Percentiles rank a stretch among this genome's conserved stretches.
phyloP scores from a whole-genome alignment of 2,797 vertebrate species.

The Melanogrammus aeglefinus region DNA sequence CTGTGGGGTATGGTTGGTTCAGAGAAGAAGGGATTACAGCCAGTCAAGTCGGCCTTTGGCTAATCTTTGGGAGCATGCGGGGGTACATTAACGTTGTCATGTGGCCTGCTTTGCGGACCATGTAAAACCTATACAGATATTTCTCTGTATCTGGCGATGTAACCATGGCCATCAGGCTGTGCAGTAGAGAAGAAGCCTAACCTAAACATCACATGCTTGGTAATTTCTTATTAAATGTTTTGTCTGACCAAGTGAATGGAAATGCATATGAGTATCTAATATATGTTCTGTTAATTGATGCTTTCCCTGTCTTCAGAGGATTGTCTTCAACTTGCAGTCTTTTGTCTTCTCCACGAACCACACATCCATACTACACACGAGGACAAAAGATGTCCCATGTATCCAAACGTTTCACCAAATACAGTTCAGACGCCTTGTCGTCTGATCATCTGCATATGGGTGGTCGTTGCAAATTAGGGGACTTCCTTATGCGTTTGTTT shows the following conservation, averaged over 20 bases:
- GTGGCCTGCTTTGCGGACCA: conserved; percentile 12
- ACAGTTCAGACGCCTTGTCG: not conserved
- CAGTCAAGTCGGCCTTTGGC: conserved; percentile 37
- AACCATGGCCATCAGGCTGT: not conserved
- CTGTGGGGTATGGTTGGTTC: conserved; percentile 40
- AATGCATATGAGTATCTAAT: not conserved
- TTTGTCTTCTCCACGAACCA: too few relatives aligned
- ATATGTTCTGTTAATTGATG: not conserved
- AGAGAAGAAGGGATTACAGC: conserved; percentile 38
- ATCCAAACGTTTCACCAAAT: not conserved
- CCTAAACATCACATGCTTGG: not conserved
- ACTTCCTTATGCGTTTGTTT: conserved; percentile 6
- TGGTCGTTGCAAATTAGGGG: conserved; percentile 9
- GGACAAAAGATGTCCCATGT: not conserved
- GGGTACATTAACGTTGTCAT: conserved; percentile 27
- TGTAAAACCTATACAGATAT: not conserved
- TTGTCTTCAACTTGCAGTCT: too few relatives aligned
- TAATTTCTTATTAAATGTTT: not conserved
- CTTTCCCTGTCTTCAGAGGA: not conserved
- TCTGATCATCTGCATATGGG: conserved; percentile 5
- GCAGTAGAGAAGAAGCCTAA: not conserved
- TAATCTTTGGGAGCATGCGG: conserved; percentile 40
- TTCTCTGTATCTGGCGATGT: not conserved
- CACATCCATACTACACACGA: not conserved
- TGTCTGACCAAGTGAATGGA: not conserved